These are phyloP conservation scores for Poecilia wingei DNA, from an alignment of 2,797 vertebrate species.

Conservation along the genomic window DNA sequence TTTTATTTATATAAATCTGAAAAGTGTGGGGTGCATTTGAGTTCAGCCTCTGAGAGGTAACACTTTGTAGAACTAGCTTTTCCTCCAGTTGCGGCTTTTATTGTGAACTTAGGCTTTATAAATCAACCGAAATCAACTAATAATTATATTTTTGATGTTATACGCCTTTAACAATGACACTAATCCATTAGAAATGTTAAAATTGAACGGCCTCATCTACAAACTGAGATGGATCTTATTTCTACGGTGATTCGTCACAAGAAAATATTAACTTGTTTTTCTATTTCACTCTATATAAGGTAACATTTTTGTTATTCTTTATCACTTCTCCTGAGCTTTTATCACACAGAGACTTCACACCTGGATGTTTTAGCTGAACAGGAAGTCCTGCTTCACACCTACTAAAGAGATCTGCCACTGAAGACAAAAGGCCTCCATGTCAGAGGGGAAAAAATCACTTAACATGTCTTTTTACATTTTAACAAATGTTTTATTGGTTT, in stretches of 20 bases:
- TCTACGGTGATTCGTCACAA: background rate
- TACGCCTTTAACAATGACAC: background rate
- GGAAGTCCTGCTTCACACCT: constrained; percentile 35
- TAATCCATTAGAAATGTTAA: background rate
- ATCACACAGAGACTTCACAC: constrained; percentile 40
- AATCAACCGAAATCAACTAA: background rate
- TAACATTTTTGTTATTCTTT: background rate
- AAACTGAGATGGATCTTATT: background rate
- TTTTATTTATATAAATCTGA: background rate
- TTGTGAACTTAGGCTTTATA: background rate
- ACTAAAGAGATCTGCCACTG: background rate
- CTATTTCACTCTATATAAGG: background rate
- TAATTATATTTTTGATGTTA: background rate
- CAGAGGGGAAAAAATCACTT: background rate
- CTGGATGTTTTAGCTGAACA: constrained; percentile 35
- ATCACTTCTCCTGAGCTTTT: constrained; percentile 7
- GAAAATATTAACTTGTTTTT: background rate
- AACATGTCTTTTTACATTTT: constrained; percentile 19
- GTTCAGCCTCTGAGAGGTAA: background rate
- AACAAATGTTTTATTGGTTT: constrained; percentile 39
- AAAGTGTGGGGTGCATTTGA: background rate
- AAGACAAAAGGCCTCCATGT: background rate
- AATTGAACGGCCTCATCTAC: background rate
- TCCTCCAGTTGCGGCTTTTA: background rate
- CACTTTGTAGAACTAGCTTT: background rate